Percentiles rank a stretch among this genome's conserved stretches.
These are phyloP conservation scores for Nomada ferruginata DNA, from an alignment of 2,888 invertebrate species.

Conservation along the genomic window DNA sequence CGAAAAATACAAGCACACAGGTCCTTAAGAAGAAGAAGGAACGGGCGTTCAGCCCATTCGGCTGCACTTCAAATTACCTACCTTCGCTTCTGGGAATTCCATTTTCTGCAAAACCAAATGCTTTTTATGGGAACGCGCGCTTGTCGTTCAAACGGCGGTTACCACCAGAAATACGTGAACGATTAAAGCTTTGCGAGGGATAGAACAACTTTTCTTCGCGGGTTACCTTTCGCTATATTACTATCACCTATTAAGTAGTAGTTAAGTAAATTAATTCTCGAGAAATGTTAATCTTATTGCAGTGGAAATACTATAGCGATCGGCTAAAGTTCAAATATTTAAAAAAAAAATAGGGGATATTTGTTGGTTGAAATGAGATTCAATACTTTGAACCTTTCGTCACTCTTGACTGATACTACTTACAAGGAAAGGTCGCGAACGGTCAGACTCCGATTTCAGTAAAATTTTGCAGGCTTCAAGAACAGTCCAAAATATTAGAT, in stretches of 20 bases:
- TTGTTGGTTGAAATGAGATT: not conserved
- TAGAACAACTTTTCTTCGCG: conserved; percentile 24
- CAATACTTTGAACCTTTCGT: not conserved
- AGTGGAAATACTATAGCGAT: too few species aligned
- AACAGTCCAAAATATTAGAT: too few species aligned
- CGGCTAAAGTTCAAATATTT: not conserved
- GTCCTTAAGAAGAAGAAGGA: conserved; percentile 60
- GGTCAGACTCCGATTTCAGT: too few species aligned
- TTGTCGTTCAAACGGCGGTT: conserved; percentile 55
- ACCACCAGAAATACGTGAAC: conserved; percentile 36
- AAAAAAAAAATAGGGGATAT: not conserved
- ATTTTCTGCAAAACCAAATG: conserved; percentile 69
- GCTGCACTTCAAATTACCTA: conserved; percentile 74
- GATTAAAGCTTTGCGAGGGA: conserved; percentile 62
- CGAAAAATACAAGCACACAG: conserved; percentile 48
- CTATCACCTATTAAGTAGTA: not conserved
- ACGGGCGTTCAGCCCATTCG: conserved; percentile 67
- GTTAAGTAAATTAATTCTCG: not conserved
- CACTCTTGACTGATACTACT: not conserved
- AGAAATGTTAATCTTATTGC: too few species aligned
- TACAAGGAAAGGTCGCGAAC: too few species aligned
- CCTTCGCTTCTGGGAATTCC: conserved; percentile 72
- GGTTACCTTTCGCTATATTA: conserved; percentile 12
- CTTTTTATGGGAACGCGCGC: conserved; percentile 67
- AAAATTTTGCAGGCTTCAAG: too few species aligned